Base-by-base conservation (phyloP, 2,888 invertebrate genomes). In the Sceliomorpha sp. region DNA sequence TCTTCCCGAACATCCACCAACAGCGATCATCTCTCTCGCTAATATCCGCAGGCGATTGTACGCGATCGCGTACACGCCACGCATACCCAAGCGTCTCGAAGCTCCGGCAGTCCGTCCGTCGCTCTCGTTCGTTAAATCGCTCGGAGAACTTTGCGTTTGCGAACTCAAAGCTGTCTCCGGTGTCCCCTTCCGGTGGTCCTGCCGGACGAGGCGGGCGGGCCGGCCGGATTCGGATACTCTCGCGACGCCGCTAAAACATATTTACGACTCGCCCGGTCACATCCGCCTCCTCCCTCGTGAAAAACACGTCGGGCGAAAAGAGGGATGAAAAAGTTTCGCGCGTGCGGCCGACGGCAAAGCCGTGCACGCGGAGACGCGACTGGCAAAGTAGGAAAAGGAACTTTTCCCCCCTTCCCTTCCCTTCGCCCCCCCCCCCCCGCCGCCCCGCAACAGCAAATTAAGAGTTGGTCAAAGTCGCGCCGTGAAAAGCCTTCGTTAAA, bases 71-170 rank as follows among this genome's bases (percentile, higher is more conserved):
- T 42, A 63, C 58, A 53, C 71, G 55, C 37, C 53, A 48, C 58
- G 68, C 68, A 72, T 66, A 72, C 62, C 62, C 51, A 68, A 68
- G 51, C 63, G 40, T 31, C 67, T n/a, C n/a, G n/a, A n/a, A n/a
- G n/a, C n/a, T n/a, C n/a, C n/a, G n/a, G n/a, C n/a, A n/a, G n/a
- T n/a, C n/a, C n/a, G n/a, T n/a, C n/a, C n/a, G n/a, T n/a, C n/a
- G n/a, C n/a, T n/a, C n/a, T n/a, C n/a, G n/a, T n/a, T 72, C 68
- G 69, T 72, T 72, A 69, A 69, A 72, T 66, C 69, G 69, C 66
- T 66, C 53, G 60, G 44, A 58, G 53, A 72, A 72, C 66, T 72
- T 72, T 69, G 62, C 59, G 58, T 72, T 69, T 58, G 72, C 58
- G 66, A 72, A 72, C 69, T 58, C 66, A 60, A 69, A 72, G 72